Conservation (phyloP, 2,797 vertebrate species). For the Enteromius radiatus region DNA sequence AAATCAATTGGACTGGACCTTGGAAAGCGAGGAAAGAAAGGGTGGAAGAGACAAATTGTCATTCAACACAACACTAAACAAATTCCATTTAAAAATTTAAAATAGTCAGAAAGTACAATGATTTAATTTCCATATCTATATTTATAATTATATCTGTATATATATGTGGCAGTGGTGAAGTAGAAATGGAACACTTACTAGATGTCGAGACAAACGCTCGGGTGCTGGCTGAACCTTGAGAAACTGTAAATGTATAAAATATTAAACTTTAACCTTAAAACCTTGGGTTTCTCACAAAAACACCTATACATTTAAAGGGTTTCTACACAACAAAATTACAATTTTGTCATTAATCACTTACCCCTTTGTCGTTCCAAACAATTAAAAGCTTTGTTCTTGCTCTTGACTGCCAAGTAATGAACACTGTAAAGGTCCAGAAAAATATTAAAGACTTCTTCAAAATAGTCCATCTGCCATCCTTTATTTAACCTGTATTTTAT, state of each 20-base stretch:
- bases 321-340: too few species aligned
- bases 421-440: too few species aligned
- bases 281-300: background rate
- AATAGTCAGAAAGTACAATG: background rate
- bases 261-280: slow-evolving; percentile 6
- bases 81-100: background rate
- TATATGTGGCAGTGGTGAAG: background rate
- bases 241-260: slow-evolving; percentile 2
- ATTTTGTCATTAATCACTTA: too few species aligned
- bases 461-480: too few species aligned
- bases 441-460: too few species aligned
- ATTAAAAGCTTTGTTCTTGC: too few species aligned
- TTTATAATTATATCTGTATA: background rate
- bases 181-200: slow-evolving; percentile 12
- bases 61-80: background rate
- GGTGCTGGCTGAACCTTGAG: background rate
- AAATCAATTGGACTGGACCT: background rate
- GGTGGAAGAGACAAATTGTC: background rate
- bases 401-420: too few species aligned
- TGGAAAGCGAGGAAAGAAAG: background rate
- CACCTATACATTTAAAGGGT: background rate
- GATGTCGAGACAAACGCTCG: background rate
- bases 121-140: background rate
- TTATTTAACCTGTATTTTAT: too few species aligned
- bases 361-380: too few species aligned